A percentile compares a stretch with the other conserved stretches of the same genome.
Evolutionary conservation across 2,797 vertebrate species (phyloP).

Genomic region (Crocidura indochinensis): DNA sequence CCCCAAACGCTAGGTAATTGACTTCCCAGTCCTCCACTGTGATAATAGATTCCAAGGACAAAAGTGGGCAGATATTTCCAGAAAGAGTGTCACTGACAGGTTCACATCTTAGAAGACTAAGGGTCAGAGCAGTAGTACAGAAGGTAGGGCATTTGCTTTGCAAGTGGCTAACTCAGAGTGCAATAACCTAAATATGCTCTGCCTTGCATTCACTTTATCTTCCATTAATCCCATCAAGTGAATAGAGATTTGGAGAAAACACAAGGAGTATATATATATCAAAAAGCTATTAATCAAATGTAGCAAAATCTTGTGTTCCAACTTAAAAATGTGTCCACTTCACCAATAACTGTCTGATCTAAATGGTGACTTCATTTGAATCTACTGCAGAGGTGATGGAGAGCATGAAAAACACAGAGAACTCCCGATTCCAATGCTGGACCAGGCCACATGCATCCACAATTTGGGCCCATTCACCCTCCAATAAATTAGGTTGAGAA

Average conservation of each 20-base stretch:
- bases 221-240: neutral
- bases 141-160: too few relatives aligned
- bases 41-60: neutral
- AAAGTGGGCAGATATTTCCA: neutral
- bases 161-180: too few relatives aligned
- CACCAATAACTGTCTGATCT: neutral
- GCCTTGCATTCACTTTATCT: neutral
- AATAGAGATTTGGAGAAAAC: neutral
- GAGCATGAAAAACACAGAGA: neutral
- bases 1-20: neutral
- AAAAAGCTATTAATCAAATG: neutral
- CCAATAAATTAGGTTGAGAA: slow-evolving; percentile 4
- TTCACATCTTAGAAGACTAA: too few relatives aligned
- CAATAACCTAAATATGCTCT: neutral
- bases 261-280: rapidly evolving
- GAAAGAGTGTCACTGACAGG: neutral
- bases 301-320: neutral
- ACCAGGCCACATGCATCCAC: neutral
- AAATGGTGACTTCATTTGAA: neutral
- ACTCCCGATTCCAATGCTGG: neutral
- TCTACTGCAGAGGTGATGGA: neutral
- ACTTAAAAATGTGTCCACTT: neutral
- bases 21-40: neutral
- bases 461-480: slow-evolving; percentile 66
- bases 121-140: too few relatives aligned